Evolutionary conservation across 2,888 invertebrate genomes (phyloP), one percentile per base, ranked within the genome.

Genomic region (Scrobipalpa atriplicella): DNA sequence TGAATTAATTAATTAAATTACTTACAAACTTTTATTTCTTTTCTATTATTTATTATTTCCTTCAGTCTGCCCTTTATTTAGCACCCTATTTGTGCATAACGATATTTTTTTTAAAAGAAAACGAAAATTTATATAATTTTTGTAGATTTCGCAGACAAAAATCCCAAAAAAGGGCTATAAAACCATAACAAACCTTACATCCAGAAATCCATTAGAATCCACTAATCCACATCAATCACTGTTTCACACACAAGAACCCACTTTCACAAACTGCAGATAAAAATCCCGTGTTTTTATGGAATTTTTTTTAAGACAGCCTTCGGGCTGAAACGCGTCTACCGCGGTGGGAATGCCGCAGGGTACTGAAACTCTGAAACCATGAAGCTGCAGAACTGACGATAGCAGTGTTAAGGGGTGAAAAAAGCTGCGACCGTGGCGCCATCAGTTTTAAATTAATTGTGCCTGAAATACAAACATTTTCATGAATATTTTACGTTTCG

Each of bases 311-410:
- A 11, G 11, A 54, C 19, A 19, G 19, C 1, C 8, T 54, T 41
- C n/a, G 41, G 41, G 41, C 3, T 5, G 13, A n/a, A 6, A 64
- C 60, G 54, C 70, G 68, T 47, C 66, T 38, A 9, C 63, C 71
- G 70, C 78, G 75, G 71, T 75, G 73, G 68, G 66, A 78, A 72
- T 84, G 78, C 84, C 86, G 86, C 86, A 86, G 84, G 74, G 76
- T 70, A 86, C 86, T 85, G 74, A 76, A n/a, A n/a, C n/a, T n/a
- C 51, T 51, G 51, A 79, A 76, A 73, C 78, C n/a, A n/a, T n/a
- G n/a, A n/a, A n/a, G n/a, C n/a, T n/a, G n/a, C n/a, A n/a, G n/a
- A n/a, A n/a, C n/a, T n/a, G n/a, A n/a, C n/a, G n/a, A n/a, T n/a
- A n/a, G n/a, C n/a, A n/a, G n/a, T n/a, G n/a, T n/a, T n/a, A n/a